Evolutionary conservation across 2,888 invertebrate species (phyloP).

Genomic region (Petrolisthes cinctipes): DNA sequence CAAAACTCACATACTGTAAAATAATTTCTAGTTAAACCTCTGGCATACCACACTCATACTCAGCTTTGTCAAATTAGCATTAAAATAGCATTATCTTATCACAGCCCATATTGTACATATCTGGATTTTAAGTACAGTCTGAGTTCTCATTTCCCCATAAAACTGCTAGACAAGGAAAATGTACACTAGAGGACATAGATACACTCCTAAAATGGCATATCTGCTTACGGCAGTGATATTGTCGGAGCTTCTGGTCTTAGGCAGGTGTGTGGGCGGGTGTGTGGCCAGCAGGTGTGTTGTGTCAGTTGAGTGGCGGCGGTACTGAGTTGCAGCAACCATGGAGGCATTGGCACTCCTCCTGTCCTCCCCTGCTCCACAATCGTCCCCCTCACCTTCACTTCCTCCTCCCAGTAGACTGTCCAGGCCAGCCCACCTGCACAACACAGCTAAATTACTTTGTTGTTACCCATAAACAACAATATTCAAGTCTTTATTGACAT

Average conservation of each 20-base stretch:
- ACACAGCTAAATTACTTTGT: background rate
- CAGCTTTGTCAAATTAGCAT: too few species aligned
- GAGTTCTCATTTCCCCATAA: too few species aligned
- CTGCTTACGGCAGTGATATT: constrained; percentile 42
- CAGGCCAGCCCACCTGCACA: constrained; percentile 50
- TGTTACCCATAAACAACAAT: background rate
- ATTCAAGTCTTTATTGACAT: background rate
- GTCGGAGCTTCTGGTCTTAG: constrained; percentile 48
- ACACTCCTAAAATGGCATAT: too few species aligned
- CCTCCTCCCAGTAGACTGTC: constrained; percentile 38
- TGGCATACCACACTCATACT: too few species aligned
- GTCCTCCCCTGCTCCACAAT: constrained; percentile 18
- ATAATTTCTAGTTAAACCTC: too few species aligned
- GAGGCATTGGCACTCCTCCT: background rate
- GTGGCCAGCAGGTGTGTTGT: constrained; percentile 41
- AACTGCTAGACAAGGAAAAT: too few species aligned
- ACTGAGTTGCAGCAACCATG: constrained; percentile 29
- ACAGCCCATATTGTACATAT: too few species aligned
- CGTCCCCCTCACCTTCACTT: constrained; percentile 43
- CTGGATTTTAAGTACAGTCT: too few species aligned
- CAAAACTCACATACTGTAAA: too few species aligned
- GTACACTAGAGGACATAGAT: too few species aligned
- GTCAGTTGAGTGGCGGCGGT: constrained; percentile 59
- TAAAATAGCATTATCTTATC: too few species aligned
- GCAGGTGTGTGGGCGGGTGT: constrained; percentile 22